Evolutionary conservation across 2,888 invertebrate genomes (phyloP).

Genomic region (Diaphora mendica): DNA sequence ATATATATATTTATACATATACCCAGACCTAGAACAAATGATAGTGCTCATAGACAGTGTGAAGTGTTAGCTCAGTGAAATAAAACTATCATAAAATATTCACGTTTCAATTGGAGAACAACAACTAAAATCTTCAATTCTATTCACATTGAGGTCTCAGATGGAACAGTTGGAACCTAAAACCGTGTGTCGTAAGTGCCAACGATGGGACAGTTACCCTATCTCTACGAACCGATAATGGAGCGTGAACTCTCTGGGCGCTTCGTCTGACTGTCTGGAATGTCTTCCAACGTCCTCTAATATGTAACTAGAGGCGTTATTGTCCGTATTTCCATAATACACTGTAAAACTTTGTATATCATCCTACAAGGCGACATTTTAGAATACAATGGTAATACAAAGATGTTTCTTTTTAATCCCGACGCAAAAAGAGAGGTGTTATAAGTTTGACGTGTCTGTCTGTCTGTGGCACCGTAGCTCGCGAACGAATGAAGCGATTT

Average conservation of each 20-base stretch:
- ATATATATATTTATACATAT: neutral
- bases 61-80: conserved; percentile 23
- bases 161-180: conserved; percentile 55
- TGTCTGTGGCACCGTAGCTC: too few relatives aligned
- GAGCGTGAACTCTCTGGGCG: conserved; percentile 77
- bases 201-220: conserved; percentile 74
- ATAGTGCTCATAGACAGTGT: neutral
- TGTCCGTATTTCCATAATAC: conserved; percentile 17
- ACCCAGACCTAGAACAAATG: neutral
- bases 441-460: too few relatives aligned
- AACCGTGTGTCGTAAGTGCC: conserved; percentile 67
- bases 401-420: neutral
- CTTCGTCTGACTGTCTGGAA: conserved; percentile 65
- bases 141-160: conserved; percentile 51
- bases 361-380: neutral
- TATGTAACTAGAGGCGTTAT: conserved; percentile 31
- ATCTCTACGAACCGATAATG: conserved; percentile 79
- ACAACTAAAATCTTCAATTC: conserved; percentile 56
- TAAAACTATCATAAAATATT: conserved; percentile 46
- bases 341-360: conserved; percentile 1
- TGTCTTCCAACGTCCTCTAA: conserved; percentile 48
- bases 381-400: neutral
- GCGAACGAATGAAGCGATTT: too few relatives aligned
- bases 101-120: conserved; percentile 51
- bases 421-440: too few relatives aligned